Base-by-base conservation (phyloP, 2,888 invertebrate genomes). In the Hydropsyche betteni region DNA sequence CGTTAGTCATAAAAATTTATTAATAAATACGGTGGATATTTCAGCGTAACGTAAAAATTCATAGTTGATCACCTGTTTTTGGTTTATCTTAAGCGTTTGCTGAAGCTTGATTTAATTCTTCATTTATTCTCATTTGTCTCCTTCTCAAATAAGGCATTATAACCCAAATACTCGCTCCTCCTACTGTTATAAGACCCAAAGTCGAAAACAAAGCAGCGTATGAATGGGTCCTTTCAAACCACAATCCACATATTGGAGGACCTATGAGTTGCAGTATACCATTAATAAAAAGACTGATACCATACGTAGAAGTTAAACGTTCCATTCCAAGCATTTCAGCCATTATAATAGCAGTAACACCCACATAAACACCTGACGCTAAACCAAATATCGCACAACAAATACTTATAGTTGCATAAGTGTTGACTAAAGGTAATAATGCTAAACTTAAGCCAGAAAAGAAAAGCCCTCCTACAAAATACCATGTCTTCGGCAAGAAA, bases 341-440 rank as follows among this genome's bases (percentile, higher is more conserved):
- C 93, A 95, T 94, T 4, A 95, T 94, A 53, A 95, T 91, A 0
- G 95, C 94, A 0, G 94, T 94, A 12, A 95, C 92, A 4, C 95
- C 95, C 0, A 94, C 94, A 83, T 95, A 95, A 2, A 93, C 90
- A 8, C 95, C 95, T 0, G 95, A 94, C 2, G 94, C 92, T 14
- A 95, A 84, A 1, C 95, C 95, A 81, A 95, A 95, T 0, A 93
- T 82, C 0, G 91, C 90, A 83, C 94, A 95, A 82, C 91, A 92
- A 38, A 89, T 86, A 70, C 92, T 90, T 0, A 94, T 88, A 69
- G 88, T 86, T 0, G 85, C 82, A 82, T 93, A 95, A 53, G 88
- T 88, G 0, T 85, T 82, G n/a, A 91, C 90, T 36, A 93, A 84
- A 0, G 95, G 95, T 79, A 95, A 85, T 50, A 92, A 82, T 0